These are phyloP conservation scores for Diacarnus erythraeanus DNA, from an alignment of 37 sponge, comb jelly and placozoan genomes.

Conservation along the genomic window DNA sequence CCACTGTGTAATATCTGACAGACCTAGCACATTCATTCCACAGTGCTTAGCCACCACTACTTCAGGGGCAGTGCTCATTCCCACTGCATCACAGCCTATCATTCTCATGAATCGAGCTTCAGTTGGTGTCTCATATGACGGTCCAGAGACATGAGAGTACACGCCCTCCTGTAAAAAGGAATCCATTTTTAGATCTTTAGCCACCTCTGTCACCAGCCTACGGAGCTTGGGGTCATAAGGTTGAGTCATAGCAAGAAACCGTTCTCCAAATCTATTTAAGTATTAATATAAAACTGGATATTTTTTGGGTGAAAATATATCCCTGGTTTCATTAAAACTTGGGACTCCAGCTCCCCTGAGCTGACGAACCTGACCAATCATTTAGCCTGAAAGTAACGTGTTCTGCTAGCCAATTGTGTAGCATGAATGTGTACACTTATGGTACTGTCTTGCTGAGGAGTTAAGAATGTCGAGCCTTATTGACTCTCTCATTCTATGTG, in stretches of 20 bases:
- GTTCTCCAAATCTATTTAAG: conserved; percentile 80
- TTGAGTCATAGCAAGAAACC: conserved; percentile 77
- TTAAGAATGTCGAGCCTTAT: no score
- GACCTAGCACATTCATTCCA: conserved; percentile 89
- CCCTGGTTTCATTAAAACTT: no score
- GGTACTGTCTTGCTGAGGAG: no score
- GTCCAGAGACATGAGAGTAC: conserved; percentile 84
- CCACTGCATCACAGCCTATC: conserved; percentile 92
- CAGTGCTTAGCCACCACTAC: conserved; percentile 89
- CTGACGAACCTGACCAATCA: no score
- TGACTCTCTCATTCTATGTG: conserved; percentile 84
- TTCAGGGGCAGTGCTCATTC: conserved; percentile 99
- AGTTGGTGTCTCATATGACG: conserved; percentile 94
- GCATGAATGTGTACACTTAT: no score
- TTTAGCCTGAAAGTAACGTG: no score
- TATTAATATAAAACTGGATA: no score
- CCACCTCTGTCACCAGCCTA: conserved; percentile 44
- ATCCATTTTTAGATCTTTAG: conserved; percentile 63
- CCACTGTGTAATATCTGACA: no score
- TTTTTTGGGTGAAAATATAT: neutral
- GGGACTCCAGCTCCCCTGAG: no score
- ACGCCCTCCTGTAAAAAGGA: conserved; percentile 75
- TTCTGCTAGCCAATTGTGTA: no score
- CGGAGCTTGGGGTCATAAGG: conserved; percentile 82
- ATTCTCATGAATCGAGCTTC: conserved; percentile 70